Conservation (phyloP, 2,888 invertebrate species). For the Ethmia dodecea region DNA sequence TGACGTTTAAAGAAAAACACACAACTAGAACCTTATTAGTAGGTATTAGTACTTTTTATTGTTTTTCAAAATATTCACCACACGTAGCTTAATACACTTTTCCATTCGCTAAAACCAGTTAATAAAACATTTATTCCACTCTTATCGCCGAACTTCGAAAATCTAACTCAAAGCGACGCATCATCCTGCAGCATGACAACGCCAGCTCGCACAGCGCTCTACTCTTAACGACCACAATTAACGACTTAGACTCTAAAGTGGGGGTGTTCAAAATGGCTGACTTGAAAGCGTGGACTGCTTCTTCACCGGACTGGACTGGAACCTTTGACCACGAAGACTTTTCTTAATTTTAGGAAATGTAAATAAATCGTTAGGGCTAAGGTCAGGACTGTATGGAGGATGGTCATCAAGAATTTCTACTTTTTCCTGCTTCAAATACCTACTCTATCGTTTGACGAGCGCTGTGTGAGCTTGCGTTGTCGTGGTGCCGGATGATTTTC, state of each 20-base stretch:
- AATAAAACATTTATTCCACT: constrained; percentile 17
- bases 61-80: background rate
- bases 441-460: constrained; percentile 16
- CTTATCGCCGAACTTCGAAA: too few relatives aligned
- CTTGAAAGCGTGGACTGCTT: constrained; percentile 16
- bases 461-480: constrained; percentile 16
- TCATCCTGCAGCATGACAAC: too few relatives aligned
- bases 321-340: constrained; percentile 15
- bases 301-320: constrained; percentile 14
- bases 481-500: constrained; percentile 16
- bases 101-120: constrained; percentile 15
- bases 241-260: too few relatives aligned
- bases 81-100: constrained; percentile 1
- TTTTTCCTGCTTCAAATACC: constrained; percentile 19
- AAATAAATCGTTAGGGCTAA: constrained; percentile 17
- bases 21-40: constrained; percentile 2
- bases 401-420: too few relatives aligned
- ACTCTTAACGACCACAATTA: too few relatives aligned
- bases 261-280: constrained; percentile 18
- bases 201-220: too few relatives aligned
- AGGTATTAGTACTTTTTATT: too few relatives aligned
- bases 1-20: too few relatives aligned
- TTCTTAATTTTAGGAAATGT: constrained; percentile 15
- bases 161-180: too few relatives aligned
- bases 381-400: too few relatives aligned